Base-by-base conservation (phyloP, 1,140 invertebrate genomes). In the Camponotus floridanus region DNA sequence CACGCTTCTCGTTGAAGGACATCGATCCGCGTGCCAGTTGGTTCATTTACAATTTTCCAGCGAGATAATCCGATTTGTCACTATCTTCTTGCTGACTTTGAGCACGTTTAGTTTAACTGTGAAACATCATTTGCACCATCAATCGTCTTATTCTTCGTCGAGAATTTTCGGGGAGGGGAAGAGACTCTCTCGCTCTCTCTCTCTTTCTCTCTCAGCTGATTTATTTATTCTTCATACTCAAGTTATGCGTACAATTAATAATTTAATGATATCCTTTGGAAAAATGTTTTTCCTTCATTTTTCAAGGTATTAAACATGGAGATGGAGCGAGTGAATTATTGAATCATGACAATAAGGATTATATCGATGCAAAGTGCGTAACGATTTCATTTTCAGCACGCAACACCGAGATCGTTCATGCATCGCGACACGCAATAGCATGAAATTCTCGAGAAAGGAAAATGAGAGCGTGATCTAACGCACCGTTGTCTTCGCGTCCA, bases 401-500 rank as follows among this genome's bases (percentile, higher is more conserved):
- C 15, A 42, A 31, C 13, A 7, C 7, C 13, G 6, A 11, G 26
- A 74, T 36, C n/a, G 5, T 18, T 33, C 26, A 48, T 33, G 55
- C 78, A 15, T 59, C 59, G 42, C 36, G 8, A 31, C 55, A 39
- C 26, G 78, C 13, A 59, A 18, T 45, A 73, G 61, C 36, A 26
- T 39, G 1, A 68, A 67, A 81, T 86, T 3, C 4, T 57, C 18
- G 55, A 73, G 65, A 57, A 39, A 61, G 62, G 31, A 39, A 55
- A 83, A 83, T 11, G 68, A 71, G 79, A 81, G 55, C 79, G 68
- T 73, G 55, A 31, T 83, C 31, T 11, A 73, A 83, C 79, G 79
- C 79, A 86, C 21, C 74, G 88, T 89, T 89, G 83, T 88, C 88
- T 88, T 78, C 87, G 64, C 36, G 70, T 86, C 76, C 81, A 85